A percentile compares a stretch with the other conserved stretches of the same genome.
phyloP scores from a whole-genome alignment of 2,888 invertebrate species.

The Coecobrya sp. region DNA sequence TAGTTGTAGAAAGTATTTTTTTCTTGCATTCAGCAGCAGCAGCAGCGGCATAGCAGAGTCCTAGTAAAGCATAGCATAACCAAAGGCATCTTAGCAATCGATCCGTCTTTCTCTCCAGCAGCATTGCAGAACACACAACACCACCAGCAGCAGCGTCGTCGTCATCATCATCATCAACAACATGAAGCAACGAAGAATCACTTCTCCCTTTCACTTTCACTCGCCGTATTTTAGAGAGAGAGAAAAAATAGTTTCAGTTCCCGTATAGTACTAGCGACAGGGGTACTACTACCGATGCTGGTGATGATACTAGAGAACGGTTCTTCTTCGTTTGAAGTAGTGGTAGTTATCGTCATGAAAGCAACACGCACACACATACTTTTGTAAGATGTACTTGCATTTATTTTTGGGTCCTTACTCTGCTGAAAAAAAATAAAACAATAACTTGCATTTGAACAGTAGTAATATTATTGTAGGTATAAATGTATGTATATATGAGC shows the following conservation, averaged over 20 bases:
- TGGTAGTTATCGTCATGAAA: background rate
- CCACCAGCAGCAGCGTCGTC: background rate
- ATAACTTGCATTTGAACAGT: constrained; percentile 51
- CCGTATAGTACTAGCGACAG: background rate
- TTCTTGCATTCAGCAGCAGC: background rate
- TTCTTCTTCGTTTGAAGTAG: background rate
- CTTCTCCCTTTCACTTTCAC: constrained; percentile 70
- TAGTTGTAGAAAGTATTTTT: constrained; percentile 8
- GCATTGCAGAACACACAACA: constrained; percentile 2
- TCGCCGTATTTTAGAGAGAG: background rate
- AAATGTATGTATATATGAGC: background rate
- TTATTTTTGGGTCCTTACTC: background rate
- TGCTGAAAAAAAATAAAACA: constrained; percentile 28
- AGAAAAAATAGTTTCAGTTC: background rate
- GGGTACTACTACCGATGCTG: background rate
- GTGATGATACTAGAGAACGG: background rate
- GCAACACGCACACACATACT: background rate
- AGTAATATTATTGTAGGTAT: background rate
- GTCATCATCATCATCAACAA: constrained; percentile 1
- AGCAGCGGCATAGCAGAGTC: background rate
- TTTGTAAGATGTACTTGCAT: background rate
- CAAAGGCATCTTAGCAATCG: constrained; percentile 76
- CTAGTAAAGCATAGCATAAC: background rate
- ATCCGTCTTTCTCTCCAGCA: constrained; percentile 69
- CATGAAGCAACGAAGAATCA: constrained; percentile 21